Evolutionary conservation across 2,113 vertebrate species (phyloP).

Genomic region (Apeltes quadracus): DNA sequence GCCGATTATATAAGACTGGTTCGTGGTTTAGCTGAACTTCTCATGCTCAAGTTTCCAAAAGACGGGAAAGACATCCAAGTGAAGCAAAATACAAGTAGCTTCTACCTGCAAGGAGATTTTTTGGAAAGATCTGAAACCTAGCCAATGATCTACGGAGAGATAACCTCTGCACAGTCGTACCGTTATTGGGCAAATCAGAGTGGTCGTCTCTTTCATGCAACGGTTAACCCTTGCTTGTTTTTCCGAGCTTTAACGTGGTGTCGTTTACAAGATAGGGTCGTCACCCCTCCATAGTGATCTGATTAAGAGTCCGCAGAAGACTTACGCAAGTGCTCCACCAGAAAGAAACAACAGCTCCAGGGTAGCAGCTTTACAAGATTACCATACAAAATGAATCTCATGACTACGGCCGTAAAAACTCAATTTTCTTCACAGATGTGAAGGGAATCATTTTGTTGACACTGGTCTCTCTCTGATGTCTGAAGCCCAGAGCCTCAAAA

Average conservation of each 20-base stretch:
- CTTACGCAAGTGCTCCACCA: constrained; percentile 62
- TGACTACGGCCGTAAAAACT: constrained; percentile 56
- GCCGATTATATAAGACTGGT: constrained; percentile 71
- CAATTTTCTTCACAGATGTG: constrained; percentile 28
- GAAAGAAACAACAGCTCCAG: constrained; percentile 39
- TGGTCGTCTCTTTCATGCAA: constrained; percentile 63
- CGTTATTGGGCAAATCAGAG: constrained; percentile 17
- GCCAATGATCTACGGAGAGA: not conserved
- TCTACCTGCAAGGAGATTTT: not conserved
- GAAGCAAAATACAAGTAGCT: not conserved
- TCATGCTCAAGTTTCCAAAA: constrained; percentile 17
- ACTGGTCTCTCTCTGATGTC: too few species aligned
- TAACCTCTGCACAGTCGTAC: constrained; percentile 20
- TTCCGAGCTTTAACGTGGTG: constrained; percentile 42
- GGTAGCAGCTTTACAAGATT: constrained; percentile 55
- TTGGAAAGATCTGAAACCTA: not conserved
- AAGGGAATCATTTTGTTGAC: constrained; percentile 38
- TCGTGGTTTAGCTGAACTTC: constrained; percentile 65
- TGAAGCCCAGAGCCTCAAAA: too few species aligned
- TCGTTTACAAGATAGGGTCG: constrained; percentile 53
- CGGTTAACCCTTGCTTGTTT: constrained; percentile 45
- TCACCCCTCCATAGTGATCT: constrained; percentile 56
- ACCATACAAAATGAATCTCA: constrained; percentile 54
- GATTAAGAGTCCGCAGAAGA: constrained; percentile 60
- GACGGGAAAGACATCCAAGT: not conserved